Percentiles rank a stretch among this genome's conserved stretches.
Conservation (phyloP, 2,797 vertebrate species). For the Eulemur coronatus region DNA sequence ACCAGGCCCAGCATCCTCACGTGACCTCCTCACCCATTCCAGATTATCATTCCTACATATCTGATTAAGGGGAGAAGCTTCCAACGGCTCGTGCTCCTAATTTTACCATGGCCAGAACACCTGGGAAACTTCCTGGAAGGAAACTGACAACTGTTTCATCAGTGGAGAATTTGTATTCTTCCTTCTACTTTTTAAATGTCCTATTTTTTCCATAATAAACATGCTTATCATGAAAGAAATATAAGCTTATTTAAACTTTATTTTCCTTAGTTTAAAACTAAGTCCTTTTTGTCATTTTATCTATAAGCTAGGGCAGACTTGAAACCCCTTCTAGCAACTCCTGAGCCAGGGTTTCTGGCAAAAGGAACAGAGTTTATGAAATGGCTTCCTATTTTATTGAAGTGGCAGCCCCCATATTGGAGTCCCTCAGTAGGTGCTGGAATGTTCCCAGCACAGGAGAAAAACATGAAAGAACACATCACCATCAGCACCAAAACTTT, state of each 20-base stretch:
- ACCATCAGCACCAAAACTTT: neutral
- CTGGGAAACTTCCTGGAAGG: neutral
- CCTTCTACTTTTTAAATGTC: neutral
- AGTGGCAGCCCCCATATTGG: neutral
- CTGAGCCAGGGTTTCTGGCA: neutral
- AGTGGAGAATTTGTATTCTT: neutral
- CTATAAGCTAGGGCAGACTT: neutral
- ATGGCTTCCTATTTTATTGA: neutral
- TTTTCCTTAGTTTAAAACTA: neutral
- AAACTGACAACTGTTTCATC: neutral
- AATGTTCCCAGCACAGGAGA: neutral
- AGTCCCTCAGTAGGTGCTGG: neutral
- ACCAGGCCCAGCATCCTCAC: neutral
- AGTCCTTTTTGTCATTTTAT: neutral
- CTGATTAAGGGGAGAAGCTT: neutral
- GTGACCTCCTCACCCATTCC: neutral
- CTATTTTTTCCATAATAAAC: neutral
- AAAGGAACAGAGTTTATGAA: neutral
- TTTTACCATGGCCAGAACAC: neutral
- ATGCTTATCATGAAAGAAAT: neutral
- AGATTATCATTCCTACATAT: neutral
- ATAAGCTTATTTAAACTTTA: neutral
- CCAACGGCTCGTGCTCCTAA: accelerated
- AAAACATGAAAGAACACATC: neutral
- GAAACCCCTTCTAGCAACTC: neutral